A percentile compares a stretch with the other conserved stretches of the same genome.
Evolutionary conservation across 1,140 invertebrate species (phyloP).

Genomic region (Psilanteris sp.): DNA sequence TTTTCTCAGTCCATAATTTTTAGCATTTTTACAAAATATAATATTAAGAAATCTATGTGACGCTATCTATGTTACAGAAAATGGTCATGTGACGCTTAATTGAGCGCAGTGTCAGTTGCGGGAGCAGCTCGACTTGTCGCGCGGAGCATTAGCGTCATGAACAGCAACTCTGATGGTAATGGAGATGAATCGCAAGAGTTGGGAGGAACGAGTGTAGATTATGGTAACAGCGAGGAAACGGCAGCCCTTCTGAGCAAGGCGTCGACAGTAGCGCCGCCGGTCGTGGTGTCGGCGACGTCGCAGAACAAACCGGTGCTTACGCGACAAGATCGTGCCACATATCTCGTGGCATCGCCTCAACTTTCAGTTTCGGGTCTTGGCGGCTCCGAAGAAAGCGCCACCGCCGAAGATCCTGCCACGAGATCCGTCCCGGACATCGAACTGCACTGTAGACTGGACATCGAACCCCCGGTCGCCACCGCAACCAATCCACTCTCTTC

Average conservation of each 20-base stretch:
- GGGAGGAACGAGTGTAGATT: constrained; percentile 74
- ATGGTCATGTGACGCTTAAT: constrained; percentile 68
- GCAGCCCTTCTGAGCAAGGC: constrained; percentile 85
- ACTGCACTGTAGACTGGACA: constrained; percentile 85
- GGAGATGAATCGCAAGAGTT: constrained; percentile 74
- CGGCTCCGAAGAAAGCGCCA: constrained; percentile 88
- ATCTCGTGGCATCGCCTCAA: constrained; percentile 86
- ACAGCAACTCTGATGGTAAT: constrained; percentile 72
- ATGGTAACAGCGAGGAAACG: constrained; percentile 86
- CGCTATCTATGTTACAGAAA: constrained; percentile 62
- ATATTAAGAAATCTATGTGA: too few relatives aligned
- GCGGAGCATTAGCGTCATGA: constrained; percentile 68
- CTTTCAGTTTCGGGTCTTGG: constrained; percentile 86
- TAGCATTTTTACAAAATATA: too few relatives aligned
- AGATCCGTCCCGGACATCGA: constrained; percentile 94
- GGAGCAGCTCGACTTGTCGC: constrained; percentile 54
- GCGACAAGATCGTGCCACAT: constrained; percentile 90
- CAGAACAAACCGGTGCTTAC: constrained; percentile 87
- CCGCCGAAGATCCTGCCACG: constrained; percentile 84
- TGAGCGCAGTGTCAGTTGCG: constrained; percentile 45
- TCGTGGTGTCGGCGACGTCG: constrained; percentile 74
- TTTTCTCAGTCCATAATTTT: too few relatives aligned
- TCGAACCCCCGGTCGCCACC: constrained; percentile 75
- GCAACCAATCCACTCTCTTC: constrained; percentile 54
- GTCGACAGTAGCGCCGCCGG: constrained; percentile 77